Percentiles rank a stretch among this genome's conserved stretches.
Conservation (phyloP, 1,140 invertebrate species). For the Triops longicaudatus region DNA sequence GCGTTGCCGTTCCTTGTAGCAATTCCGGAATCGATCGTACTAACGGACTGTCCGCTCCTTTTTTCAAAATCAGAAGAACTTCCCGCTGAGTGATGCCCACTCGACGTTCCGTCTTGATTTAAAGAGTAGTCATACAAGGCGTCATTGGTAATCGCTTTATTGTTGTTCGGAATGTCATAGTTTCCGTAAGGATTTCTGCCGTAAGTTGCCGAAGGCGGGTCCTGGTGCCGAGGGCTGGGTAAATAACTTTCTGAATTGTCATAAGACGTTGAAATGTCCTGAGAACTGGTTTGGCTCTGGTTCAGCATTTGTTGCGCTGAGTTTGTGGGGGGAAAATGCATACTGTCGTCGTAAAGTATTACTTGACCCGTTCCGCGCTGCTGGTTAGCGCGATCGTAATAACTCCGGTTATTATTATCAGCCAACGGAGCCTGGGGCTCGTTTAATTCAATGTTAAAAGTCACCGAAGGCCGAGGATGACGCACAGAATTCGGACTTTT, state of each 20-base stretch:
- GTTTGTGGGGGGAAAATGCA: conserved; percentile 24
- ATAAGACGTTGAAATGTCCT: background rate
- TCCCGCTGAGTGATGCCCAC: conserved; percentile 27
- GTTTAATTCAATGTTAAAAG: conserved; percentile 26
- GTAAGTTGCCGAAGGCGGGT: background rate
- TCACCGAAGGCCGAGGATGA: conserved; percentile 25
- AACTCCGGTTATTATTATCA: background rate
- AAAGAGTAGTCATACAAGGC: background rate
- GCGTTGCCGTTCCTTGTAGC: conserved; percentile 35
- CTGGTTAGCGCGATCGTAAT: background rate
- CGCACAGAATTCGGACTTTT: conserved; percentile 22
- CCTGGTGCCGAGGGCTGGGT: background rate
- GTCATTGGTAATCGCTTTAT: background rate
- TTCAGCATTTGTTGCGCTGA: background rate
- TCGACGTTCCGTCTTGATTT: conserved; percentile 21
- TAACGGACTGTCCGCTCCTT: conserved; percentile 35
- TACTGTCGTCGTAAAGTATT: conserved; percentile 26
- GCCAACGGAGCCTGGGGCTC: conserved; percentile 18
- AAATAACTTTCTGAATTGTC: background rate
- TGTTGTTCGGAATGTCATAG: conserved; percentile 22
- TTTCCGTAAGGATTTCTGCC: conserved; percentile 19
- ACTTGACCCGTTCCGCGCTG: conserved; percentile 16
- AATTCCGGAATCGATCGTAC: conserved; percentile 40
- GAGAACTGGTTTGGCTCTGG: background rate
- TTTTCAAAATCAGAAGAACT: conserved; percentile 34